Percentiles rank a stretch among this genome's conserved stretches.
Conservation (phyloP, 2,113 vertebrate species). For the Pogona vitticeps region DNA sequence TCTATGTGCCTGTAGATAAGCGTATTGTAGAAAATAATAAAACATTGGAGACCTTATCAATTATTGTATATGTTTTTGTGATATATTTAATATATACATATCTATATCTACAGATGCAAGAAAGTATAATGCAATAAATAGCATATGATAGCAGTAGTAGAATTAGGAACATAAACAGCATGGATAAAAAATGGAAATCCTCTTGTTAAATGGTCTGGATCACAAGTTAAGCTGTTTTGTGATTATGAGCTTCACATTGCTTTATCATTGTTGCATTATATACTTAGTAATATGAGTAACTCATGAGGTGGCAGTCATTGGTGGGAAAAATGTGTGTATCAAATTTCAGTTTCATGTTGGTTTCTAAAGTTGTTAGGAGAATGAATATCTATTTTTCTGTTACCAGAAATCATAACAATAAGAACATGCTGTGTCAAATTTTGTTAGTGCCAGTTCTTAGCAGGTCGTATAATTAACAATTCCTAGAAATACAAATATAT, state of each 20-base stretch:
- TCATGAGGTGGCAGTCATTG: background rate
- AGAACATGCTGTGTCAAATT: background rate
- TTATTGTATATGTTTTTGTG: background rate
- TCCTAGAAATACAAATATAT: background rate
- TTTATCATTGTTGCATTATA: conserved; percentile 35
- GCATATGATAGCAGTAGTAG: conserved; percentile 5
- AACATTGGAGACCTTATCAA: too few species aligned
- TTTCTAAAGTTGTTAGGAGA: background rate
- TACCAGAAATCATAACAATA: background rate
- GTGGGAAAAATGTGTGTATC: background rate
- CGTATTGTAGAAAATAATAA: too few species aligned
- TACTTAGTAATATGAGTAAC: conserved; percentile 14
- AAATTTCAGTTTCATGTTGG: background rate
- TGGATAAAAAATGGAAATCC: background rate
- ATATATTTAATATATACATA: background rate
- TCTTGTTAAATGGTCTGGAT: background rate
- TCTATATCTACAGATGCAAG: background rate
- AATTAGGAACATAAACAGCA: conserved; percentile 8
- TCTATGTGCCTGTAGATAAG: background rate
- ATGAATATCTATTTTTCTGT: background rate
- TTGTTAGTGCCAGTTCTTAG: background rate
- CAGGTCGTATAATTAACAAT: background rate
- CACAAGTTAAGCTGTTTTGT: conserved; percentile 24
- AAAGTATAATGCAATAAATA: conserved; percentile 25
- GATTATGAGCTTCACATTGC: conserved; percentile 26